Evolutionary conservation across 2,797 vertebrate genomes (phyloP).

Genomic region (Sorex maritimensis): DNA sequence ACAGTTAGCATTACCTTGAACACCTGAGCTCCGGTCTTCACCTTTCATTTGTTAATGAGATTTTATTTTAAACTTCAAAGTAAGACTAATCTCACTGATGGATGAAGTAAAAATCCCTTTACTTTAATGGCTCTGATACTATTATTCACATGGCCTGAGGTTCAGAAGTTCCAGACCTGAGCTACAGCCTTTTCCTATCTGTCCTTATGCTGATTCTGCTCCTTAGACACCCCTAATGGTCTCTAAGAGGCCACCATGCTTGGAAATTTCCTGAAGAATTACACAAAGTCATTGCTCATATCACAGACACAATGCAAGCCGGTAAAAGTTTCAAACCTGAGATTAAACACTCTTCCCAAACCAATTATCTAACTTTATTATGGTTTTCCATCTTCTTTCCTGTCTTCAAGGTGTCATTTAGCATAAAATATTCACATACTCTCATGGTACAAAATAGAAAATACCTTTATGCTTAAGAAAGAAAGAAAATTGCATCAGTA

Average conservation of each 20-base stretch:
- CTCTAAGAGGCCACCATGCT: neutral
- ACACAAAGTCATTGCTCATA: conserved; percentile 56
- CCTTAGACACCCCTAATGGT: neutral
- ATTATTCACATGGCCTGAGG: neutral
- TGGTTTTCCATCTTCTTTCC: conserved; percentile 61
- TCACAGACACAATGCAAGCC: neutral
- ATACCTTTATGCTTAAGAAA: conserved; percentile 59
- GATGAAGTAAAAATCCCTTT: neutral
- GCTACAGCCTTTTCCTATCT: neutral
- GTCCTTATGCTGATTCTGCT: neutral
- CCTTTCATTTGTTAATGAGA: conserved; percentile 58
- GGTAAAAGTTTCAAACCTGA: conserved; percentile 61
- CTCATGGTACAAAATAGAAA: conserved; percentile 52
- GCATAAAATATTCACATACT: conserved; percentile 71
- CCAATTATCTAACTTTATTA: conserved; percentile 71
- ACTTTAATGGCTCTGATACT: neutral
- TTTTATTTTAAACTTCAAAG: conserved; percentile 44
- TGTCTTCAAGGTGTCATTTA: conserved; percentile 58
- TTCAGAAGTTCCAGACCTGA: neutral
- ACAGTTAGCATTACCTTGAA: conserved; percentile 27
- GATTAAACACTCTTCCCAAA: conserved; percentile 48
- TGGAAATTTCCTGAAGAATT: conserved; percentile 62
- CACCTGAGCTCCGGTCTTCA: neutral
- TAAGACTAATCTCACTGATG: neutral
- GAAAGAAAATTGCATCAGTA: conserved; percentile 9